Conservation (phyloP, 2,888 invertebrate species). For the Teinopalpus imperialis region DNA sequence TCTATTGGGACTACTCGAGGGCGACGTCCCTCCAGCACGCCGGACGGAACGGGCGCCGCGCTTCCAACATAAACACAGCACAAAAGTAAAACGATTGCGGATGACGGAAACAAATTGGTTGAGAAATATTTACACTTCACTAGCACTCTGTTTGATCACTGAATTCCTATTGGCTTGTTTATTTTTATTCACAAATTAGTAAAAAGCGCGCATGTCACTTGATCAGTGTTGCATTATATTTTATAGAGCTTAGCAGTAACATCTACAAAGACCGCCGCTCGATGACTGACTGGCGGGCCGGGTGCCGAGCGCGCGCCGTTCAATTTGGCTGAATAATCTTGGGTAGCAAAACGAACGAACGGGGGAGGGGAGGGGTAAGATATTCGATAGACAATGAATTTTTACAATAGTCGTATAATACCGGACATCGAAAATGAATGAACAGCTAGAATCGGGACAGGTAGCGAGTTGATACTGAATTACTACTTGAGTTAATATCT, state of each 20-base stretch:
- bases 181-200: slow-evolving; percentile 71
- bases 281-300: slow-evolving; percentile 64
- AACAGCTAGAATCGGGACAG: slow-evolving; percentile 21
- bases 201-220: slow-evolving; percentile 69
- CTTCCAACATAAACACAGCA: slow-evolving; percentile 79
- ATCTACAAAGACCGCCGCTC: slow-evolving; percentile 55
- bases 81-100: slow-evolving; percentile 63
- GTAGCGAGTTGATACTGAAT: slow-evolving; percentile 11
- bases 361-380: slow-evolving; percentile 41
- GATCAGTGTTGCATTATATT: slow-evolving; percentile 42
- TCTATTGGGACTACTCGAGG: slow-evolving; percentile 70
- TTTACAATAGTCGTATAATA: slow-evolving; percentile 34
- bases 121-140: slow-evolving; percentile 58
- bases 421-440: slow-evolving; percentile 38
- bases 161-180: slow-evolving; percentile 67
- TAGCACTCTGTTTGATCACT: slow-evolving; percentile 62
- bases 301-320: slow-evolving; percentile 35
- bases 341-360: slow-evolving; percentile 29
- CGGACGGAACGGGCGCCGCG: slow-evolving; percentile 68
- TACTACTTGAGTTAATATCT: background rate
- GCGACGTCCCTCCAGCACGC: slow-evolving; percentile 71
- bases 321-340: slow-evolving; percentile 35
- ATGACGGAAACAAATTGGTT: slow-evolving; percentile 41
- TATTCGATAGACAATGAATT: slow-evolving; percentile 44
- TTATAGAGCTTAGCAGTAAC: slow-evolving; percentile 29